phyloP scores from a whole-genome alignment of 2,888 invertebrate genomes.

The Thumatha senex region DNA sequence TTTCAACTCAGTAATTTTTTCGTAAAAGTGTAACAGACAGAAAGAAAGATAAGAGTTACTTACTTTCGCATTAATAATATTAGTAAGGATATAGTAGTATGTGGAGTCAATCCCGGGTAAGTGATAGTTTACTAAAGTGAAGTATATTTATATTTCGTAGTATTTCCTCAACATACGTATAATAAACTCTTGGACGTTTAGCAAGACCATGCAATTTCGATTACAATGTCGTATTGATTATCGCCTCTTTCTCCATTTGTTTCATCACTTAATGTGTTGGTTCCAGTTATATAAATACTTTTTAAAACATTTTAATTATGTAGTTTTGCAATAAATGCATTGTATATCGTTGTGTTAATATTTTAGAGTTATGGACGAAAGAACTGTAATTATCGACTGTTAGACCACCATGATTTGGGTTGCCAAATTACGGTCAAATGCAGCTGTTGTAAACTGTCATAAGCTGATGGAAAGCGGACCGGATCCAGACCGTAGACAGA shows the following conservation, averaged over 20 bases:
- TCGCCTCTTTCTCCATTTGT: constrained; percentile 11
- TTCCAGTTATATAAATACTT: background rate
- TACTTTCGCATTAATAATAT: too few species aligned
- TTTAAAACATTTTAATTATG: background rate
- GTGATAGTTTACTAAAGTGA: background rate
- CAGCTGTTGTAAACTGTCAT: too few species aligned
- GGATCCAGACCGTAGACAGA: too few species aligned
- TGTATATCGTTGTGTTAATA: too few species aligned
- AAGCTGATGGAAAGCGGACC: too few species aligned
- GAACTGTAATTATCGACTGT: too few species aligned
- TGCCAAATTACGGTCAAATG: too few species aligned
- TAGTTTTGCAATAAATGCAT: background rate
- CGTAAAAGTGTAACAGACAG: too few species aligned
- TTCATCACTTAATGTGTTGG: constrained; percentile 6
- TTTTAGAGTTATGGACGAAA: background rate
- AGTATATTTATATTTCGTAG: background rate
- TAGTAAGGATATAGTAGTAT: background rate
- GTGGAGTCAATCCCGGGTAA: background rate
- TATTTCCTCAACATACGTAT: constrained; percentile 5
- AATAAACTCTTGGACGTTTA: constrained; percentile 2
- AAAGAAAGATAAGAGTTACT: too few species aligned
- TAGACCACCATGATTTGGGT: too few species aligned
- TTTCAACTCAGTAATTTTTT: too few species aligned
- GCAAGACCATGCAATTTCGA: constrained; percentile 10
- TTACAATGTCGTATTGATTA: constrained; percentile 13